phyloP scores from a whole-genome alignment of 2,113 vertebrate genomes.

The Prunella himalayana region DNA sequence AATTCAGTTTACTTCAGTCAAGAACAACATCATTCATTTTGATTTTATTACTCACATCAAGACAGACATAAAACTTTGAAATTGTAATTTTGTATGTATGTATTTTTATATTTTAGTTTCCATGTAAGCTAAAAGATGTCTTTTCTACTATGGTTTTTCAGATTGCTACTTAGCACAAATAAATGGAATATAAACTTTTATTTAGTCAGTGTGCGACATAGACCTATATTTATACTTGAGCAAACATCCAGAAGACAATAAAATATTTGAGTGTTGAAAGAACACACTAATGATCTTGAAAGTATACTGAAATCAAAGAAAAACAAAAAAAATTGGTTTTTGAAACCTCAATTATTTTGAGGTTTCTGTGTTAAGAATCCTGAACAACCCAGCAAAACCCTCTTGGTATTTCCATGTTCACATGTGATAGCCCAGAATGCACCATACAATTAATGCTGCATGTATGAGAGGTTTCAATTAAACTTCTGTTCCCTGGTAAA shows the following conservation, averaged over 20 bases:
- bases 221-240: background rate
- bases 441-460: background rate
- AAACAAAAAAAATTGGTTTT: background rate
- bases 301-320: background rate
- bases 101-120: background rate
- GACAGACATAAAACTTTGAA: background rate
- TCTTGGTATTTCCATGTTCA: background rate
- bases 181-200: background rate
- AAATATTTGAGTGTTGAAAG: background rate
- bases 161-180: background rate
- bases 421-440: background rate
- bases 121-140: background rate
- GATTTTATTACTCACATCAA: background rate
- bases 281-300: background rate
- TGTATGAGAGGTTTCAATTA: background rate
- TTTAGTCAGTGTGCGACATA: background rate
- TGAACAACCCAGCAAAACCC: background rate
- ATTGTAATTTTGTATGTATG: background rate
- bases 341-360: background rate
- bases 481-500: background rate
- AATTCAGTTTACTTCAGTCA: background rate
- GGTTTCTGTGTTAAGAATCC: background rate
- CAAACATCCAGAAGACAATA: background rate
- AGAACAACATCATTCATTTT: accelerated
- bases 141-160: background rate